Conservation (phyloP, 2,797 vertebrate species). For the Rallus crepitans region DNA sequence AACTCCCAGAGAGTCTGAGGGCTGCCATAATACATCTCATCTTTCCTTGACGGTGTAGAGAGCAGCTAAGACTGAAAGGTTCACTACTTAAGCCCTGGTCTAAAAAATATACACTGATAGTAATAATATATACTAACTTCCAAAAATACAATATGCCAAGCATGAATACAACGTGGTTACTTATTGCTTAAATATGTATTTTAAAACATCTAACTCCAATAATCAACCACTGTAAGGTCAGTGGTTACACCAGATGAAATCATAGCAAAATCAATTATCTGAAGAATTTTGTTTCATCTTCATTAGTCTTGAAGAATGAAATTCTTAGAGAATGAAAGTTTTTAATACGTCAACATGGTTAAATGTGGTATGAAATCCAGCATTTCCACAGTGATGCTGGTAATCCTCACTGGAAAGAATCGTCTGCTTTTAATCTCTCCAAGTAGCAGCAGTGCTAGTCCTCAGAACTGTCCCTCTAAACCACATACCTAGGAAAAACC, state of each 20-base stretch:
- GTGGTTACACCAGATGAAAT: not conserved
- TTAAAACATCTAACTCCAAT: not conserved
- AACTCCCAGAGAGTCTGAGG: not conserved
- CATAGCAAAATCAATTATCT: not conserved
- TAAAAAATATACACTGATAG: not conserved
- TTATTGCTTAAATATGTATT: not conserved
- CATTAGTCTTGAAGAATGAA: not conserved
- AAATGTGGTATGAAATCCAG: not conserved
- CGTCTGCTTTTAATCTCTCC: not conserved
- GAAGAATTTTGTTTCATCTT: not conserved
- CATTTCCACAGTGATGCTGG: not conserved
- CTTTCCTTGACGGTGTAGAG: not conserved
- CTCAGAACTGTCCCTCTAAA: not conserved
- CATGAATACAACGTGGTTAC: not conserved
- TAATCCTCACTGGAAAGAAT: not conserved
- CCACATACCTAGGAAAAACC: not conserved
- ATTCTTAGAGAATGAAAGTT: not conserved
- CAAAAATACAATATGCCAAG: not conserved
- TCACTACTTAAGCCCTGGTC: not conserved
- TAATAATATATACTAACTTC: not conserved
- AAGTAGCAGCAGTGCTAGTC: not conserved
- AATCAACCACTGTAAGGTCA: not conserved
- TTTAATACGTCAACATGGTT: not conserved
- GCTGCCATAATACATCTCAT: fast-evolving
- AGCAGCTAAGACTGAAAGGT: not conserved